Conservation (phyloP, 1,140 invertebrate genomes). For the Nebria ingens region DNA sequence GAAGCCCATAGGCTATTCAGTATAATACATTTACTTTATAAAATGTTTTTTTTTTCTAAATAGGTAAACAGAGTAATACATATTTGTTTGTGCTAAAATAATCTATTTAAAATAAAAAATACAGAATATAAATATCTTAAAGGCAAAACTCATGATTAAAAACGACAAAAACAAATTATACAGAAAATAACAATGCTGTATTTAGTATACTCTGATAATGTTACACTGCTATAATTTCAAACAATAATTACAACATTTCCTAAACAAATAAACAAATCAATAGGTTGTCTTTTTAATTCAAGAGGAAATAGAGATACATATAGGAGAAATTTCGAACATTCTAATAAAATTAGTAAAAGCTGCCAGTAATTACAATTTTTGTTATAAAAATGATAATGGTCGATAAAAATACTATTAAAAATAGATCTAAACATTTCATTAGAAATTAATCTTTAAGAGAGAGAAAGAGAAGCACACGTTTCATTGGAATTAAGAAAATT, state of each 20-base stretch:
- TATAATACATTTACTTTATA: too few relatives aligned
- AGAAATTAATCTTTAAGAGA: neutral
- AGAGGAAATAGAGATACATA: neutral
- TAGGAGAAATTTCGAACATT: neutral
- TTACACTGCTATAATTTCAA: neutral
- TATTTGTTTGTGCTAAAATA: too few relatives aligned
- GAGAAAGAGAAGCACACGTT: neutral
- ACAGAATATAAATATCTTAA: too few relatives aligned
- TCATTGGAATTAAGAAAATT: neutral
- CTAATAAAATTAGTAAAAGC: neutral
- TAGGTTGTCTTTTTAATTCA: neutral
- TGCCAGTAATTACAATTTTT: conserved; percentile 3
- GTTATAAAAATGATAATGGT: neutral
- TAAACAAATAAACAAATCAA: neutral
- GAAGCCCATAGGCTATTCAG: too few relatives aligned
- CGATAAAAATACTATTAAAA: neutral
- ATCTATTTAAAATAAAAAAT: too few relatives aligned
- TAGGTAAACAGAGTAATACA: too few relatives aligned
- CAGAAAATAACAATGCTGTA: conserved; percentile 9
- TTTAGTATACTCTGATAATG: conserved; percentile 1
- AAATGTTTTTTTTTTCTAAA: too few relatives aligned
- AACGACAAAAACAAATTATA: conserved; percentile 5
- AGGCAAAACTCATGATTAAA: too few relatives aligned
- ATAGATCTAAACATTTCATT: neutral
- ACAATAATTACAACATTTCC: neutral